Conservation (phyloP, 1,140 invertebrate species). For the Pseudomyrmex flavicornis region DNA sequence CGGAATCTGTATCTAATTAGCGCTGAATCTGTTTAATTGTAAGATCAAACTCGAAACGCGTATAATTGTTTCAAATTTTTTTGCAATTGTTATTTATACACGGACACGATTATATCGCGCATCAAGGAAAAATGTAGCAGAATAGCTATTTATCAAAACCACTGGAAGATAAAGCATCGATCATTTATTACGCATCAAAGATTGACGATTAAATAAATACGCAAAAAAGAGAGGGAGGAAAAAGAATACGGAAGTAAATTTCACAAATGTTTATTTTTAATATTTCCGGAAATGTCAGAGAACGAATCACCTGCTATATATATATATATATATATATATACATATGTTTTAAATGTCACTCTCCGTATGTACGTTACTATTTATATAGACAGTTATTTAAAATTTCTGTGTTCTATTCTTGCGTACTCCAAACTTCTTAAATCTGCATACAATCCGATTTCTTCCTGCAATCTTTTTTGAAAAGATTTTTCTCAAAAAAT, state of each 20-base stretch:
- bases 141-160: neutral
- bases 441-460: neutral
- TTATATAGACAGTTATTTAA: neutral
- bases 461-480: neutral
- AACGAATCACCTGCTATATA: neutral
- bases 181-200: neutral
- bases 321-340: neutral
- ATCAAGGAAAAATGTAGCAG: too few species aligned
- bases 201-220: neutral
- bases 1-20: constrained; percentile 31
- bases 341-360: constrained; percentile 1
- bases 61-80: too few species aligned
- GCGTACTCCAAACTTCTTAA: neutral
- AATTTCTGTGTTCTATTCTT: neutral
- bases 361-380: neutral
- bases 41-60: constrained; percentile 5
- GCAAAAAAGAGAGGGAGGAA: too few species aligned
- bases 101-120: too few species aligned
- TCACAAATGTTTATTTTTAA: neutral
- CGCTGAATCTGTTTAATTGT: constrained; percentile 17
- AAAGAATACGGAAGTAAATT: neutral
- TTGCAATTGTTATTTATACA: too few species aligned
- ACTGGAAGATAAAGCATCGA: too few species aligned
- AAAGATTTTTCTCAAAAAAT: neutral
- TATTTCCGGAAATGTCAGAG: neutral